Percentiles rank a stretch among this genome's conserved stretches.
These are phyloP conservation scores for Caenorhabditis imperialis DNA, from an alignment of 2,888 invertebrate genomes.

Conservation along the genomic window DNA sequence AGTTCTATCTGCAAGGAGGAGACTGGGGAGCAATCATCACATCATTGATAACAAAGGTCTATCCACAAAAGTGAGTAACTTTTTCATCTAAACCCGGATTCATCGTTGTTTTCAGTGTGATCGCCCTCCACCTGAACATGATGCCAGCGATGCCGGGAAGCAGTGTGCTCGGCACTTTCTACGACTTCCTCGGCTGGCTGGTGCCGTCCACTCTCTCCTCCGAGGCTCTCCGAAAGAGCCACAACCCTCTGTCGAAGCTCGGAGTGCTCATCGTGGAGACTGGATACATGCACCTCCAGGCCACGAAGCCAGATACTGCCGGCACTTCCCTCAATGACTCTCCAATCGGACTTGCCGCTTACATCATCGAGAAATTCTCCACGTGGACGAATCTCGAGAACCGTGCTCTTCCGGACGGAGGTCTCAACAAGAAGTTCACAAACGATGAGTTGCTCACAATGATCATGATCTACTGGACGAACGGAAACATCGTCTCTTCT, in stretches of 20 bases:
- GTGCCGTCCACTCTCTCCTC: constrained; percentile 62
- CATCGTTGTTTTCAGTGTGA: constrained; percentile 78
- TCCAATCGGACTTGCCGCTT: constrained; percentile 89
- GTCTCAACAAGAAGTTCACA: constrained; percentile 83
- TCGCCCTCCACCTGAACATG: constrained; percentile 84
- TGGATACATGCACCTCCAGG: constrained; percentile 85
- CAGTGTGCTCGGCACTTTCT: constrained; percentile 45
- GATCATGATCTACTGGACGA: constrained; percentile 87
- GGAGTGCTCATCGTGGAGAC: constrained; percentile 78
- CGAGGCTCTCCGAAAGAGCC: constrained; percentile 30
- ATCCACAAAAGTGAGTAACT: constrained; percentile 81
- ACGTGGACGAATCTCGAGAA: constrained; percentile 83
- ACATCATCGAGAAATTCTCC: constrained; percentile 91
- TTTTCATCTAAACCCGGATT: background rate
- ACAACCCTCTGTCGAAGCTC: constrained; percentile 64
- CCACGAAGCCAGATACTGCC: constrained; percentile 90
- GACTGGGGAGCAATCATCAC: constrained; percentile 87
- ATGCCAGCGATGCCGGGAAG: constrained; percentile 77
- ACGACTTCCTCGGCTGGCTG: constrained; percentile 61
- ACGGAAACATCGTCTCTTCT: constrained; percentile 85
- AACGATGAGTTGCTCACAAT: constrained; percentile 86
- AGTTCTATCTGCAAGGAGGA: constrained; percentile 84
- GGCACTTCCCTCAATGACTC: constrained; percentile 85
- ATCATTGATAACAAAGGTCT: constrained; percentile 83
- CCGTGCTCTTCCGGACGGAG: constrained; percentile 83